Conservation (phyloP, 2,113 vertebrate species). For the Tetraodon nigroviridis region DNA sequence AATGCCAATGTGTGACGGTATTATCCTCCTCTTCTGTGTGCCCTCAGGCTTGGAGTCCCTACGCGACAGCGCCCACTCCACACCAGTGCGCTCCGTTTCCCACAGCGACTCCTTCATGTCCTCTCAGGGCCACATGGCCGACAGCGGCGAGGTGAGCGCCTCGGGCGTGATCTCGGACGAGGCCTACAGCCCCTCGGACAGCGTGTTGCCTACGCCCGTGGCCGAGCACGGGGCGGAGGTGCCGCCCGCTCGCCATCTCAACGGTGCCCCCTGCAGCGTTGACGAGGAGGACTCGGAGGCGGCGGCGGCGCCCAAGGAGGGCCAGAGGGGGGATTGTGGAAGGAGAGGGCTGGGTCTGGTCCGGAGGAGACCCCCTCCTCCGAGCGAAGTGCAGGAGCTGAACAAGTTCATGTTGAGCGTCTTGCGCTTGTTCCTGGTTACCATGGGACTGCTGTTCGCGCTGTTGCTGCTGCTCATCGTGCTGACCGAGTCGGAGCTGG, state of each 20-base stretch:
- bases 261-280: conserved; percentile 82
- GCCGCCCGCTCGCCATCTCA: conserved; percentile 78
- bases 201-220: conserved; percentile 88
- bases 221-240: conserved; percentile 84
- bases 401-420: conserved; percentile 94
- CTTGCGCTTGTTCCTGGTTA: conserved; percentile 90
- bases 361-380: conserved; percentile 40
- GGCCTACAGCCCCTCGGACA: conserved; percentile 87
- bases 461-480: conserved; percentile 93
- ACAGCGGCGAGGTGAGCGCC: conserved; percentile 75
- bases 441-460: conserved; percentile 89
- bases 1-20: not conserved
- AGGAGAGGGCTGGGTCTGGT: conserved; percentile 73
- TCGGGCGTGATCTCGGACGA: conserved; percentile 82
- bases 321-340: conserved; percentile 70
- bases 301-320: conserved; percentile 62
- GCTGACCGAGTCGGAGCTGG: conserved; percentile 95
- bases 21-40: conserved; percentile 3
- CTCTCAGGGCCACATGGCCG: conserved; percentile 66
- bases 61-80: conserved; percentile 91
- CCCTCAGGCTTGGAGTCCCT: conserved; percentile 87
- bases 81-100: conserved; percentile 83
- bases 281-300: conserved; percentile 82
- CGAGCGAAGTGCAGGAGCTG: conserved; percentile 80
- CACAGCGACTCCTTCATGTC: conserved; percentile 79